Evolutionary conservation across 2,888 invertebrate species (phyloP).

Genomic region (Stenichneumon culpator): DNA sequence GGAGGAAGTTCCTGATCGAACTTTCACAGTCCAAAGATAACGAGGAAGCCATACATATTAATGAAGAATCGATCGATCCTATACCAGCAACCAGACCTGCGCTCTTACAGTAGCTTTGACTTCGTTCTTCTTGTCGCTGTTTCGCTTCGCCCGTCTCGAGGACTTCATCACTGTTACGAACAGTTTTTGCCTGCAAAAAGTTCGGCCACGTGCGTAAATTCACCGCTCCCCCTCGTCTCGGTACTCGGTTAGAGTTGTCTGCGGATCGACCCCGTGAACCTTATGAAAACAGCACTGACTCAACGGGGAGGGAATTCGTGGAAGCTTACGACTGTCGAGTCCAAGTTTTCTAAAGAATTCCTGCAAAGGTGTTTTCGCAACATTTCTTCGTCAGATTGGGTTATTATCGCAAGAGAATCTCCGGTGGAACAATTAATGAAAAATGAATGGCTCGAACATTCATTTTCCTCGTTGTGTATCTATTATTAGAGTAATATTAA

Average conservation of each 20-base stretch:
- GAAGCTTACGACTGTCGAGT: background rate
- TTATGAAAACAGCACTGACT: conserved; percentile 6
- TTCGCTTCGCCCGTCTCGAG: conserved; percentile 23
- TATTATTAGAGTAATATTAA: background rate
- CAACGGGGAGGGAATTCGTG: background rate
- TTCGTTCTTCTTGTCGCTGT: conserved; percentile 10
- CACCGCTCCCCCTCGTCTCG: conserved; percentile 24
- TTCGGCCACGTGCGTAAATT: conserved; percentile 42
- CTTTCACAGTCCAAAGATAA: conserved; percentile 63
- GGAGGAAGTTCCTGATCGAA: conserved; percentile 41
- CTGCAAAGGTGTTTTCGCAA: background rate
- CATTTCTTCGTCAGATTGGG: background rate
- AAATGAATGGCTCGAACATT: background rate
- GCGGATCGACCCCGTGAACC: conserved; percentile 30
- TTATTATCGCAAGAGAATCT: background rate
- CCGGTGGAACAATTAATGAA: background rate
- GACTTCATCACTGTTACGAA: conserved; percentile 44
- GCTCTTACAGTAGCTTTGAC: conserved; percentile 25
- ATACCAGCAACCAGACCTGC: conserved; percentile 1
- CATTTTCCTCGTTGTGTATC: background rate
- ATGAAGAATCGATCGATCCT: conserved; percentile 71
- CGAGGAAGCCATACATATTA: conserved; percentile 74
- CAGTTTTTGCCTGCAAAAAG: conserved; percentile 48
- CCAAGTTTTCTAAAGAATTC: conserved; percentile 6
- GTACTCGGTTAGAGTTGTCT: conserved; percentile 33